These are phyloP conservation scores for Hylomyscus alleni DNA, from an alignment of 2,797 vertebrate species.

Conservation along the genomic window DNA sequence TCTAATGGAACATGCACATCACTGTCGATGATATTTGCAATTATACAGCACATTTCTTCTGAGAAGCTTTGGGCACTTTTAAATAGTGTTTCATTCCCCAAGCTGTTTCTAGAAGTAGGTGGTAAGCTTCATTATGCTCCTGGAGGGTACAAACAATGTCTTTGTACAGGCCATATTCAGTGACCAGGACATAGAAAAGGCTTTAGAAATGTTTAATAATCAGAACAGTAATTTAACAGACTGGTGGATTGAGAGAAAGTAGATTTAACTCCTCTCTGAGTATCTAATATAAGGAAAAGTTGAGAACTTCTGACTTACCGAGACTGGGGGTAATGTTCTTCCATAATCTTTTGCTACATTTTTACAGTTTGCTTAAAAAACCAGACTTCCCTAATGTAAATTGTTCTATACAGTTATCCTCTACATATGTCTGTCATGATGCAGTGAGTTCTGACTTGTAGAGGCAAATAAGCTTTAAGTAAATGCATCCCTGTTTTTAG, in stretches of 20 bases:
- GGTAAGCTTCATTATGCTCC: conserved; percentile 73
- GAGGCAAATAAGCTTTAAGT: neutral
- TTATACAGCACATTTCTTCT: conserved; percentile 83
- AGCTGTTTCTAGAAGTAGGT: conserved; percentile 70
- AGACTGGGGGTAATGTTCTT: neutral
- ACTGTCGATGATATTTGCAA: conserved; percentile 79
- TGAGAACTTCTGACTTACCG: conserved; percentile 6
- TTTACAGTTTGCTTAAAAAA: conserved; percentile 52
- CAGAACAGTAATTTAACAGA: conserved; percentile 77
- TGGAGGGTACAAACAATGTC: conserved; percentile 69
- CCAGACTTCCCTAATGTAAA: neutral
- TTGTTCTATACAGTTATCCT: neutral
- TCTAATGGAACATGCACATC: conserved; percentile 78
- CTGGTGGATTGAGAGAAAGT: conserved; percentile 48
- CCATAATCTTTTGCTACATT: neutral
- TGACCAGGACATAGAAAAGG: conserved; percentile 54
- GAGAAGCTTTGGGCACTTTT: conserved; percentile 79
- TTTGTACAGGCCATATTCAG: conserved; percentile 62
- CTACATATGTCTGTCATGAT: neutral
- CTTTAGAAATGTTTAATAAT: conserved; percentile 77
- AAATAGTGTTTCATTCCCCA: conserved; percentile 74
- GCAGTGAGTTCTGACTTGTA: neutral
- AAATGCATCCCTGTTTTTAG: neutral
- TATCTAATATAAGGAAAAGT: neutral
- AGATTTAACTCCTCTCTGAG: conserved; percentile 55